Percentiles rank a stretch among this genome's conserved stretches.
These are phyloP conservation scores for Drosophila kohkoa DNA, from an alignment of 1,140 invertebrate species.

Conservation along the genomic window DNA sequence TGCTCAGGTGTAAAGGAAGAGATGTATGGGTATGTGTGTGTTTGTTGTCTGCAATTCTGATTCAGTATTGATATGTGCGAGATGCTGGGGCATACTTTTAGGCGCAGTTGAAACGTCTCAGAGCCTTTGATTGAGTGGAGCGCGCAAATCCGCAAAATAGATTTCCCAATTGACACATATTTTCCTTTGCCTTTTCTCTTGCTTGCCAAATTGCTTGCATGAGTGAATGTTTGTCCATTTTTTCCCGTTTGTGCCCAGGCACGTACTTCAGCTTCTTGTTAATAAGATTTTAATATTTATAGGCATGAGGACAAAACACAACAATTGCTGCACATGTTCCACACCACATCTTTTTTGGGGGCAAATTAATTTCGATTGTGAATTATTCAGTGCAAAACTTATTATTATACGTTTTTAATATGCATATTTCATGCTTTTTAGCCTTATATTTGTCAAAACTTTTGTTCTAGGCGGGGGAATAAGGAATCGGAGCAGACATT, in stretches of 20 bases:
- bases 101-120: constrained; percentile 47
- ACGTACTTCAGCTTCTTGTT: constrained; percentile 43
- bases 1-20: constrained; percentile 59
- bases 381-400: constrained; percentile 19
- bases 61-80: constrained; percentile 48
- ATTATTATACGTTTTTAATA: constrained; percentile 10
- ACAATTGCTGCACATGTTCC: constrained; percentile 5
- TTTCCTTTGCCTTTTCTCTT: constrained; percentile 38
- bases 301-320: constrained; percentile 14
- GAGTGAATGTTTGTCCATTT: constrained; percentile 10
- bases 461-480: background rate
- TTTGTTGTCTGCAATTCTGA: constrained; percentile 21
- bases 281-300: constrained; percentile 79
- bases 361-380: constrained; percentile 21
- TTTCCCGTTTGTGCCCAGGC: constrained; percentile 14
- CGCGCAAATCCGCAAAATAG: constrained; percentile 80
- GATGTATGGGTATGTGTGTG: background rate
- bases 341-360: background rate
- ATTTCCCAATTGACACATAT: constrained; percentile 83
- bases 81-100: constrained; percentile 54
- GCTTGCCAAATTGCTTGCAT: constrained; percentile 19
- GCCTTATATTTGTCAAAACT: constrained; percentile 34
- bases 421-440: constrained; percentile 22
- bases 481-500: constrained; percentile 43
- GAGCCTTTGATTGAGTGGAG: constrained; percentile 76